Evolutionary conservation across 2,113 vertebrate species (phyloP).

Genomic region (Heteronetta atricapilla): DNA sequence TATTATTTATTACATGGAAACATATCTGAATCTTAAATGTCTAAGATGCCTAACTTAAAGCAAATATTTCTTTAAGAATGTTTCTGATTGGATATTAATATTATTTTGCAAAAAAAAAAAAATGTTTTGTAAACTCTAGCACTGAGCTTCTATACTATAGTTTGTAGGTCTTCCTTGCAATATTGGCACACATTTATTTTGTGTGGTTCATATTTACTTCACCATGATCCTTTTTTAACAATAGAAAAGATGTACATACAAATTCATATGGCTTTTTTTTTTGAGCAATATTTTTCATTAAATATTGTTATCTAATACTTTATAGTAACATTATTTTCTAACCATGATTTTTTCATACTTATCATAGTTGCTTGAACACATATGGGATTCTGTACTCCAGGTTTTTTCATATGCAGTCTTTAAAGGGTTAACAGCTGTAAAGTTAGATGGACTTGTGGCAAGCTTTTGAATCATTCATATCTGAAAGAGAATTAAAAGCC

Average conservation of each 20-base stretch:
- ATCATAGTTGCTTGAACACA: slow-evolving; percentile 60
- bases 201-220: slow-evolving; percentile 63
- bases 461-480: slow-evolving; percentile 77
- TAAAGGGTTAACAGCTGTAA: slow-evolving; percentile 79
- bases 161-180: slow-evolving; percentile 77
- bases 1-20: slow-evolving; percentile 80
- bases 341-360: slow-evolving; percentile 58
- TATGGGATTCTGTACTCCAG: slow-evolving; percentile 55
- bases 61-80: slow-evolving; percentile 66
- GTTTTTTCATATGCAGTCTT: slow-evolving; percentile 74
- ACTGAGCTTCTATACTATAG: slow-evolving; percentile 72
- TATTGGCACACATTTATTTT: slow-evolving; percentile 73
- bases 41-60: slow-evolving; percentile 68
- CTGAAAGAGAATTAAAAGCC: slow-evolving; percentile 70
- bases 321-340: slow-evolving; percentile 73
- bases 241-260: slow-evolving; percentile 72
- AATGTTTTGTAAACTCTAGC: slow-evolving; percentile 67
- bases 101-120: slow-evolving; percentile 61
- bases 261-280: slow-evolving; percentile 71
- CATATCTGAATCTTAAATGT: slow-evolving; percentile 68
- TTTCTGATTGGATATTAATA: slow-evolving; percentile 69
- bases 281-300: slow-evolving; percentile 80
- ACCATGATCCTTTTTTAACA: slow-evolving; percentile 67
- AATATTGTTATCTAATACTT: slow-evolving; percentile 73
- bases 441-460: slow-evolving; percentile 75